phyloP scores from a whole-genome alignment of 1,140 invertebrate species.

The Acromyrmex charruanus region DNA sequence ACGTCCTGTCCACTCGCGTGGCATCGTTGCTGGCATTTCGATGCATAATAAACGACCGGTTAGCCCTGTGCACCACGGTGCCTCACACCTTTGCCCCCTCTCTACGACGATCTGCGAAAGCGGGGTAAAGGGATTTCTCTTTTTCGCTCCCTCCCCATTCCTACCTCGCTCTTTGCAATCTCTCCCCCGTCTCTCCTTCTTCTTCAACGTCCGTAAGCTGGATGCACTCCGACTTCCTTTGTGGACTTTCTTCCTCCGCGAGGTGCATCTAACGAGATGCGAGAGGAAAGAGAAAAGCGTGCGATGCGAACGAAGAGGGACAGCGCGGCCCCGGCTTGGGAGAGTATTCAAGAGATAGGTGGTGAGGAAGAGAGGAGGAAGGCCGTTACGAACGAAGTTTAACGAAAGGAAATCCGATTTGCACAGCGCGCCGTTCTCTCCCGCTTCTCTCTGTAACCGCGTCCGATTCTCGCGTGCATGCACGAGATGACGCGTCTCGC shows the following conservation, averaged over 20 bases:
- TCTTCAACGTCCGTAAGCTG: constrained; percentile 71
- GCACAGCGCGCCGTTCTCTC: constrained; percentile 54
- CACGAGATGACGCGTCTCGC: constrained; percentile 45
- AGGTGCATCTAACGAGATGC: constrained; percentile 74
- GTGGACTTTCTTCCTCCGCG: constrained; percentile 68
- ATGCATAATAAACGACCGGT: constrained; percentile 87
- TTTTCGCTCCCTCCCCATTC: constrained; percentile 52
- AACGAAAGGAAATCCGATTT: constrained; percentile 82
- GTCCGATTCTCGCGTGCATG: constrained; percentile 44
- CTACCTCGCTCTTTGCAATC: constrained; percentile 51
- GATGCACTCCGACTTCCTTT: constrained; percentile 69
- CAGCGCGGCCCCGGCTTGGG: constrained; percentile 21
- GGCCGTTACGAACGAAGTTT: constrained; percentile 73
- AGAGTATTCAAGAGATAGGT: constrained; percentile 8
- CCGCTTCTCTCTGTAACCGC: constrained; percentile 48
- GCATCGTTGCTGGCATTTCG: constrained; percentile 86
- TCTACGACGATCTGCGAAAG: constrained; percentile 21
- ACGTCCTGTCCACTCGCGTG: constrained; percentile 85
- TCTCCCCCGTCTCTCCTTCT: constrained; percentile 72
- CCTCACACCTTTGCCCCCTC: constrained; percentile 80
- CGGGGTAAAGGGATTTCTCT: constrained; percentile 34
- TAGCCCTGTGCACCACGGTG: constrained; percentile 79
- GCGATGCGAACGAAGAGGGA: constrained; percentile 44
- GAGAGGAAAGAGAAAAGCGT: constrained; percentile 52
- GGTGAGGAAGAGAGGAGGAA: constrained; percentile 24